A percentile compares a stretch with the other conserved stretches of the same genome.
phyloP scores from a whole-genome alignment of 2,888 invertebrate genomes.

The Erebia epiphron region DNA sequence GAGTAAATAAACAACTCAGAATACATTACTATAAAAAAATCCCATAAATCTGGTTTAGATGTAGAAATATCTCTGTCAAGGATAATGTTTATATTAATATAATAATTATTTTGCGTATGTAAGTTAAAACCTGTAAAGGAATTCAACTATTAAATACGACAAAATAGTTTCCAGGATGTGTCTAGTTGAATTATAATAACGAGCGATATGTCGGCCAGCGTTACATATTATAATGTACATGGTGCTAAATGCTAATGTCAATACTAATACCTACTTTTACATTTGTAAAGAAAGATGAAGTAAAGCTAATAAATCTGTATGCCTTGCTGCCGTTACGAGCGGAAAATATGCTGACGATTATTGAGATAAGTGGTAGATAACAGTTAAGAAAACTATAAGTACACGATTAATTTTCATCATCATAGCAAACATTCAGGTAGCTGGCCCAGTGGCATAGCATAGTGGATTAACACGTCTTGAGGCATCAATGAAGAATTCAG shows the following conservation, averaged over 20 bases:
- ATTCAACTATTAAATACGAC: slow-evolving; percentile 41
- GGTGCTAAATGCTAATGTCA: slow-evolving; percentile 59
- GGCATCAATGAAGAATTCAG: too few species aligned
- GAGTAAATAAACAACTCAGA: slow-evolving; percentile 14
- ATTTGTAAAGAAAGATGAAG: slow-evolving; percentile 41
- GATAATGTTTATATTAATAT: slow-evolving; percentile 38
- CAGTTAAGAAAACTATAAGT: neutral
- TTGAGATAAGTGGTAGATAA: neutral
- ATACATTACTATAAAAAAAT: slow-evolving; percentile 28
- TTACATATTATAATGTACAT: slow-evolving; percentile 39
- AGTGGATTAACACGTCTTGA: too few species aligned
- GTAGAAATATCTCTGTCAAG: slow-evolving; percentile 39
- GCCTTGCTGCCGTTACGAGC: too few species aligned
- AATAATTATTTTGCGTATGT: slow-evolving; percentile 34
- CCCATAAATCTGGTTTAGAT: slow-evolving; percentile 30
- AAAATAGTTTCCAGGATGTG: slow-evolving; percentile 52
- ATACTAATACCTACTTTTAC: slow-evolving; percentile 57
- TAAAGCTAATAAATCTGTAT: slow-evolving; percentile 17
- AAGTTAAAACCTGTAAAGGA: slow-evolving; percentile 38
- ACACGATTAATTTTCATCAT: neutral
- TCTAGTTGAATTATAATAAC: slow-evolving; percentile 57
- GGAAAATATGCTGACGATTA: neutral
- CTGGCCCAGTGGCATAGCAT: too few species aligned
- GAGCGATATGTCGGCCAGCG: slow-evolving; percentile 60
- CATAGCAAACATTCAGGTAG: neutral